Evolutionary conservation across 2,113 vertebrate genomes (phyloP).

Genomic region (Propithecus coquereli): DNA sequence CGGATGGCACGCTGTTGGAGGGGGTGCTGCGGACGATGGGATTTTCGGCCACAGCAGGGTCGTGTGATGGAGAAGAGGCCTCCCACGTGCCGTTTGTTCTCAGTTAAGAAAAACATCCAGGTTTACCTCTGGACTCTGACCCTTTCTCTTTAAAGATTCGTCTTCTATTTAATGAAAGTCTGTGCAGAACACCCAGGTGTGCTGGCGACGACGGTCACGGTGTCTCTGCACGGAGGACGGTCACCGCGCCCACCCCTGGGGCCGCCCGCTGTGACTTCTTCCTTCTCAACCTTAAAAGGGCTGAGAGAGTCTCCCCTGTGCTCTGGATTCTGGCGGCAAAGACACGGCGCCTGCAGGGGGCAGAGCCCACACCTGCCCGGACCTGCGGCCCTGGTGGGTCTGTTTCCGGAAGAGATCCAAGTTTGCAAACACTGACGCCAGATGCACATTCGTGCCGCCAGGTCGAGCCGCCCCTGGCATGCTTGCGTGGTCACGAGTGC

Average conservation of each 20-base stretch:
- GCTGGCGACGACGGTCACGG: fast-evolving
- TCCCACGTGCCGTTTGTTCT: fast-evolving
- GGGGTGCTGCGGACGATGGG: fast-evolving
- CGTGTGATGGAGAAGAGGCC: fast-evolving
- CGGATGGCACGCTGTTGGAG: fast-evolving
- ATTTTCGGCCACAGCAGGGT: fast-evolving
- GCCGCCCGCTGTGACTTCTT: fast-evolving
- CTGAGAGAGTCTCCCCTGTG: fast-evolving
- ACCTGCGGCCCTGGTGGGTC: fast-evolving
- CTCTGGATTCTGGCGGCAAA: fast-evolving
- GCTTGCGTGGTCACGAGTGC: fast-evolving
- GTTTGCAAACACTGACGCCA: fast-evolving
- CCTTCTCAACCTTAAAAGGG: background rate
- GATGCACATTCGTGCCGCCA: background rate
- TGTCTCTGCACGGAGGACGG: background rate
- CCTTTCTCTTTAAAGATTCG: background rate
- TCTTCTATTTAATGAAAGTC: background rate
- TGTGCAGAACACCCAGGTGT: background rate
- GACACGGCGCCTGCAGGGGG: too few relatives aligned
- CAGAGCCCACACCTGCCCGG: background rate
- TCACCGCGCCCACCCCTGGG: fast-evolving
- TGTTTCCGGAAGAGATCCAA: background rate
- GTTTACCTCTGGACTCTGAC: background rate
- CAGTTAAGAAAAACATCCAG: background rate
- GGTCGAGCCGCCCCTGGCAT: too few relatives aligned